These are phyloP conservation scores for Doris montereyensis DNA, from an alignment of 2,888 invertebrate species.

Conservation along the genomic window DNA sequence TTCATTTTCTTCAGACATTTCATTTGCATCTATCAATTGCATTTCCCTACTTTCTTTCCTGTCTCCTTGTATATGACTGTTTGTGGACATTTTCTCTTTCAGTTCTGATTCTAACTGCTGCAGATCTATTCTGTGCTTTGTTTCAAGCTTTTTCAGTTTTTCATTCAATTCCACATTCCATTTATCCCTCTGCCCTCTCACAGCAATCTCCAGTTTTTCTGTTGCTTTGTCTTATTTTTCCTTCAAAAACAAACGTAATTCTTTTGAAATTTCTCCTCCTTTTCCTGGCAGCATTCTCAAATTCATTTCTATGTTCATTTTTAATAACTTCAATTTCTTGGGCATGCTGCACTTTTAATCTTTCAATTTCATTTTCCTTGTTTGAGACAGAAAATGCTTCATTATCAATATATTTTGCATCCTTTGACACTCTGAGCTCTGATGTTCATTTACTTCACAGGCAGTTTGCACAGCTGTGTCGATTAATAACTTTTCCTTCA, in stretches of 20 bases:
- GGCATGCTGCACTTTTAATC: neutral
- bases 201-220: slow-evolving; percentile 10
- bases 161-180: neutral
- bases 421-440: too few species aligned
- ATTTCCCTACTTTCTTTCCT: neutral
- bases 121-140: neutral
- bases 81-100: neutral
- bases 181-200: slow-evolving; percentile 13
- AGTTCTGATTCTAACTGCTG: neutral
- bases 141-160: neutral
- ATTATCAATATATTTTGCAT: slow-evolving; percentile 32
- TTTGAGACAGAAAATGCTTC: neutral
- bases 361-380: neutral
- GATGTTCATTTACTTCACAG: slow-evolving; percentile 39
- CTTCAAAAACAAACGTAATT: slow-evolving; percentile 35
- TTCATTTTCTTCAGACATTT: too few species aligned
- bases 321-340: too few species aligned
- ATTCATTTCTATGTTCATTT: slow-evolving; percentile 27
- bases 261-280: neutral
- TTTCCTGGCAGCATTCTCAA: slow-evolving; percentile 3
- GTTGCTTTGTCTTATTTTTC: slow-evolving; percentile 29
- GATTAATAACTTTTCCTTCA: too few species aligned
- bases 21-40: neutral
- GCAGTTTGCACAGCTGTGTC: too few species aligned
- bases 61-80: neutral